Conservation (phyloP, 2,797 vertebrate genomes). For the Sebastes goodei region DNA sequence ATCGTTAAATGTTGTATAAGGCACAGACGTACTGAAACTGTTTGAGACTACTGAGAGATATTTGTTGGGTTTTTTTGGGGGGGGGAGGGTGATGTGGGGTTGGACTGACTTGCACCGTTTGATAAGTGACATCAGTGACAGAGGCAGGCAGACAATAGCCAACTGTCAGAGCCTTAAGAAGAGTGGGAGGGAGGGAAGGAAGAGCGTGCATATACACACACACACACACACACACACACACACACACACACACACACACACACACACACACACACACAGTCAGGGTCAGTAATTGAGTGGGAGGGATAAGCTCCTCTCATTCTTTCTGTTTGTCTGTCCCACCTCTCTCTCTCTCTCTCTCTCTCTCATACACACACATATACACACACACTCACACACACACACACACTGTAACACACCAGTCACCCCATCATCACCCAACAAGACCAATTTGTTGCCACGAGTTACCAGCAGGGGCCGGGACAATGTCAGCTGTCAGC, state of each 20-base stretch:
- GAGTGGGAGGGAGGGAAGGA: slow-evolving; percentile 32
- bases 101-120: slow-evolving; percentile 50
- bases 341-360: neutral
- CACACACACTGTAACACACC: slow-evolving; percentile 16
- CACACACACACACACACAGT: slow-evolving; percentile 1
- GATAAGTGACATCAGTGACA: slow-evolving; percentile 65
- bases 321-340: slow-evolving; percentile 41
- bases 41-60: neutral
- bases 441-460: slow-evolving; percentile 68
- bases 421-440: slow-evolving; percentile 63
- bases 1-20: neutral
- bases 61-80: neutral
- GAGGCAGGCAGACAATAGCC: slow-evolving; percentile 63
- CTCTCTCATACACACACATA: neutral
- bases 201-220: neutral
- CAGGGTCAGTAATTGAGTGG: slow-evolving; percentile 72
- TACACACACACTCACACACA: neutral
- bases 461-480: slow-evolving; percentile 47
- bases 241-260: neutral
- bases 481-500: slow-evolving; percentile 69
- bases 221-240: neutral
- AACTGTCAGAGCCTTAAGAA: slow-evolving; percentile 58
- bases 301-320: slow-evolving; percentile 61
- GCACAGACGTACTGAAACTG: neutral
- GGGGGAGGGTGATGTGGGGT: slow-evolving; percentile 28